Evolutionary conservation across 2,113 vertebrate genomes (phyloP).

Genomic region (Myrmecobius fasciatus): DNA sequence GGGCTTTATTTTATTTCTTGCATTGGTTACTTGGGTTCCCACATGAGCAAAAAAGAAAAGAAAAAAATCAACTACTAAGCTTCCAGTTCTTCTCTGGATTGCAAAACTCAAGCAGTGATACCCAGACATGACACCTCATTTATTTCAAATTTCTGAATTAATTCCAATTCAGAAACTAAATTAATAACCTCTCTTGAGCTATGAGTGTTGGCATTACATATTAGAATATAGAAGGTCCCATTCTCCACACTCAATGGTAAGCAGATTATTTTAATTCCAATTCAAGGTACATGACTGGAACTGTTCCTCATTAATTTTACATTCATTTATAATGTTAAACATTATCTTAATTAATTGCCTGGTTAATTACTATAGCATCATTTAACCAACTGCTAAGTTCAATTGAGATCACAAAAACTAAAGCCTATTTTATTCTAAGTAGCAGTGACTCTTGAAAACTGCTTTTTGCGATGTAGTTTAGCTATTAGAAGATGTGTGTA

Average conservation of each 20-base stretch:
- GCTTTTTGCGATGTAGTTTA: conserved; percentile 63
- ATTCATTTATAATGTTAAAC: conserved; percentile 1
- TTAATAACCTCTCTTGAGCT: background rate
- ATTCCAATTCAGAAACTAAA: conserved; percentile 50
- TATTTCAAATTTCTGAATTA: conserved; percentile 58
- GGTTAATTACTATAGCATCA: conserved; percentile 42
- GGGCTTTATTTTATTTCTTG: background rate
- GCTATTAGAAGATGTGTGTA: conserved; percentile 61
- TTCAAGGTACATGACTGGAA: conserved; percentile 14
- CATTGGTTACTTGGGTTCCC: background rate
- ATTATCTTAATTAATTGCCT: conserved; percentile 35
- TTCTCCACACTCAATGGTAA: background rate
- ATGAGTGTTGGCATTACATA: background rate
- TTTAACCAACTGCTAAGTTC: conserved; percentile 47
- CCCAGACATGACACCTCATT: background rate
- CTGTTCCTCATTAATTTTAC: conserved; percentile 12
- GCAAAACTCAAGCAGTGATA: background rate
- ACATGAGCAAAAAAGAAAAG: background rate
- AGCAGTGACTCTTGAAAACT: conserved; percentile 59
- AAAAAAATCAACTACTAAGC: background rate
- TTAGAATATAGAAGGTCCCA: background rate
- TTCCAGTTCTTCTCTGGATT: background rate
- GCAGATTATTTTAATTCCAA: conserved; percentile 26
- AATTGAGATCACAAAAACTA: background rate
- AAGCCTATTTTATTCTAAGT: conserved; percentile 36